Conservation (phyloP, 2,888 invertebrate genomes). For the Syritta pipiens region DNA sequence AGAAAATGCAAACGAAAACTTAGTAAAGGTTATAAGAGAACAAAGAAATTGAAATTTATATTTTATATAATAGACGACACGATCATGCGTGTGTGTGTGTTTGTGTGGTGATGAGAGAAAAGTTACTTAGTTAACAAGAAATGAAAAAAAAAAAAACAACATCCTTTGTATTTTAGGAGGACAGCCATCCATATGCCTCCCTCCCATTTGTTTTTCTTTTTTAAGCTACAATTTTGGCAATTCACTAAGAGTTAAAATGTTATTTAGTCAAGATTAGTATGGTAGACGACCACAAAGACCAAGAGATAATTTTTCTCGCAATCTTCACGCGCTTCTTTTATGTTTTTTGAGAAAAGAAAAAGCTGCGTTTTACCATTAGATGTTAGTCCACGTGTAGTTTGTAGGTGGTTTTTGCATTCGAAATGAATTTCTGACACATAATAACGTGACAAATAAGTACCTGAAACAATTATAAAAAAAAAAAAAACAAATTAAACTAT, state of each 20-base stretch:
- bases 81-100: slow-evolving; percentile 31
- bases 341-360: too few species aligned
- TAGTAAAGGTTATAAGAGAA: slow-evolving; percentile 16
- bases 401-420: slow-evolving; percentile 46
- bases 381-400: slow-evolving; percentile 13
- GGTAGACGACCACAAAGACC: slow-evolving; percentile 15
- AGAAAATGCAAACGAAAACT: slow-evolving; percentile 3
- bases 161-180: too few species aligned
- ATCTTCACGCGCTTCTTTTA: slow-evolving; percentile 5
- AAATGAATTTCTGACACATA: slow-evolving; percentile 64
- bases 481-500: slow-evolving; percentile 27
- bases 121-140: slow-evolving; percentile 27
- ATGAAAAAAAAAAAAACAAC: background rate
- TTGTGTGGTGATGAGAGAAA: slow-evolving; percentile 34
- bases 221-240: slow-evolving; percentile 2
- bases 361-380: slow-evolving; percentile 8
- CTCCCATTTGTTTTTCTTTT: slow-evolving; percentile 18
- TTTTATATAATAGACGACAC: slow-evolving; percentile 45
- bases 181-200: too few species aligned
- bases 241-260: background rate
- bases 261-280: too few species aligned
- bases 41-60: slow-evolving; percentile 55
- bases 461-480: slow-evolving; percentile 44
- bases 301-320: slow-evolving; percentile 10
- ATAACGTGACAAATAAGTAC: slow-evolving; percentile 65